A percentile compares a stretch with the other conserved stretches of the same genome.
Evolutionary conservation across 2,113 vertebrate genomes (phyloP).

Genomic region (Rhineura floridana): DNA sequence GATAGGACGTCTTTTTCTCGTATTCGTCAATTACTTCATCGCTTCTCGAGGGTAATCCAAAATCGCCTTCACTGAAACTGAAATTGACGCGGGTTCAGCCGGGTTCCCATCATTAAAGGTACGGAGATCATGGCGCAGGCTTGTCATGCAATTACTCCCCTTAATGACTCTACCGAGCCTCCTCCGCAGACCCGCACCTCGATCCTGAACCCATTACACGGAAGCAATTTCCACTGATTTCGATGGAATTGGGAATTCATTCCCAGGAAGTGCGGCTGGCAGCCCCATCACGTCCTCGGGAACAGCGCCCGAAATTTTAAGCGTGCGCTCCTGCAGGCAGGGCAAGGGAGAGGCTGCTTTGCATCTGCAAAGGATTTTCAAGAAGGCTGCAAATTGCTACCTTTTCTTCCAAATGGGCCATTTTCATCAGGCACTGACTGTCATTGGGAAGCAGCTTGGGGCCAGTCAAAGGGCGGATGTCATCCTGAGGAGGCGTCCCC

Average conservation of each 20-base stretch:
- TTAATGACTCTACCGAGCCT: background rate
- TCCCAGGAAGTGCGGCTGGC: background rate
- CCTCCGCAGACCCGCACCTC: background rate
- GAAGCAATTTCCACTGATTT: background rate
- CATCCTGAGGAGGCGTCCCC: background rate
- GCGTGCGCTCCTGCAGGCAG: background rate
- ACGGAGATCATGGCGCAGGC: background rate
- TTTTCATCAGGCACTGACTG: constrained; percentile 2
- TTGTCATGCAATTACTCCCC: background rate
- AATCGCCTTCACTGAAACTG: background rate
- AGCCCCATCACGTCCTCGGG: too few relatives aligned
- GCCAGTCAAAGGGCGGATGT: background rate
- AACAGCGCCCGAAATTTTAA: background rate
- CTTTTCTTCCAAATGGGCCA: constrained; percentile 8
- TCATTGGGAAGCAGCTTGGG: background rate
- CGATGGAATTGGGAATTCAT: background rate
- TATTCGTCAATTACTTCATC: background rate
- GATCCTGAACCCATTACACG: background rate
- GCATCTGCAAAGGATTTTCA: constrained; percentile 32
- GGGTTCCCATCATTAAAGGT: background rate
- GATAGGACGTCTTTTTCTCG: too few relatives aligned
- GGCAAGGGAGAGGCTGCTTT: background rate
- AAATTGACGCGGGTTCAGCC: background rate
- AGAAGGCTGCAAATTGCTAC: constrained; percentile 15
- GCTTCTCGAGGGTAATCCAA: background rate